A percentile compares a stretch with the other conserved stretches of the same genome.
Evolutionary conservation across 2,113 vertebrate genomes (phyloP).

Genomic region (Paracyprichromis sp.): DNA sequence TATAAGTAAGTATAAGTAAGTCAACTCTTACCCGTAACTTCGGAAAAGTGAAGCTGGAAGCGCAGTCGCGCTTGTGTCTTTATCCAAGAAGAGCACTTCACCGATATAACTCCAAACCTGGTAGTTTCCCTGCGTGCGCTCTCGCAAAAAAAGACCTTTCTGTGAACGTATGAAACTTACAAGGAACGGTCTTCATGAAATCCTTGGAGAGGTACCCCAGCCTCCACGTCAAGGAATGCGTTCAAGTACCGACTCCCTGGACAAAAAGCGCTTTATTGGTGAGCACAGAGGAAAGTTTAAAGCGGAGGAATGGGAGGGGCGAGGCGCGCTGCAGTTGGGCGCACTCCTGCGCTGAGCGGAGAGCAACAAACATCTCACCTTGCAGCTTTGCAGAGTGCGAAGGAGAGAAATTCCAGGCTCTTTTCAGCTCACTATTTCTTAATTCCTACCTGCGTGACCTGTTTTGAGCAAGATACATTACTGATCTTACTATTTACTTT

Average conservation of each 20-base stretch:
- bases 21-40: constrained; percentile 37
- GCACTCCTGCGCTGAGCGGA: background rate
- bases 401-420: constrained; percentile 5
- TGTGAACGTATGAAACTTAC: background rate
- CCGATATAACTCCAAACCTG: constrained; percentile 26
- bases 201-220: constrained; percentile 32
- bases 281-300: constrained; percentile 24
- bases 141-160: background rate
- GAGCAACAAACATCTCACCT: constrained; percentile 22
- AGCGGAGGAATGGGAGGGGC: constrained; percentile 47
- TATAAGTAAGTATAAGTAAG: background rate
- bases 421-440: background rate
- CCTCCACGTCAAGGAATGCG: constrained; percentile 61
- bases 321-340: constrained; percentile 10
- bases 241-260: constrained; percentile 38
- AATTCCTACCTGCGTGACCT: constrained; percentile 35
- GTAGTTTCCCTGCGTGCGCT: background rate
- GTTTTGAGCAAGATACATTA: constrained; percentile 3
- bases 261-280: constrained; percentile 65
- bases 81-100: constrained; percentile 19
- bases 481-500: background rate
- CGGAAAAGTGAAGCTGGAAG: background rate
- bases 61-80: constrained; percentile 12
- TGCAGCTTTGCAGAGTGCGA: background rate
- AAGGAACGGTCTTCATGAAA: constrained; percentile 18